These are phyloP conservation scores for Labroides dimidiatus DNA, from an alignment of 2,797 vertebrate species.

Conservation along the genomic window DNA sequence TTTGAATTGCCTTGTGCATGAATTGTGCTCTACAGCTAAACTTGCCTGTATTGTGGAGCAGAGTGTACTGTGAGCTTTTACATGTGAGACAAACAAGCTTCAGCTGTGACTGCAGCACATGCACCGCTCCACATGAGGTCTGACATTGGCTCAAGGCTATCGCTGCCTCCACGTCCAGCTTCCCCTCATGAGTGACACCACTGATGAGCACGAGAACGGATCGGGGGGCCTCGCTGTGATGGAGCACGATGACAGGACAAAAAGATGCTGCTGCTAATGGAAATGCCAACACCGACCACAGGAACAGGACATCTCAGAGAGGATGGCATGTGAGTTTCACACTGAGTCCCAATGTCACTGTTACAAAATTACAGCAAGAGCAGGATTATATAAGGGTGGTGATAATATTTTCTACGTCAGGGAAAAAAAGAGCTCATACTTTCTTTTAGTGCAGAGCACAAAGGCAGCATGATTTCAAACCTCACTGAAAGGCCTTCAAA, in stretches of 20 bases:
- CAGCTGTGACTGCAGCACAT: not conserved
- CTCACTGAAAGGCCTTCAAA: no score
- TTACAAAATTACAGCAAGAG: not conserved
- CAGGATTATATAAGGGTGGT: not conserved
- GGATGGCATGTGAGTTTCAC: conserved; percentile 16
- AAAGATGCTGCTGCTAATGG: conserved; percentile 53
- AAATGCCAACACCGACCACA: conserved; percentile 45
- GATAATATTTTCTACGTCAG: not conserved
- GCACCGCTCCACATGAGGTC: not conserved
- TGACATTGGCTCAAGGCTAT: conserved; percentile 15
- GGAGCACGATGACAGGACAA: conserved; percentile 46
- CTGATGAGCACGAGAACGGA: conserved; percentile 11
- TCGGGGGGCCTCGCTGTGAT: conserved; percentile 17
- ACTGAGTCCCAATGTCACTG: not conserved
- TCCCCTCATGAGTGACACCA: not conserved
- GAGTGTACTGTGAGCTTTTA: no score
- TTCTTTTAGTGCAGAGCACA: not conserved
- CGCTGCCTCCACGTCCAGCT: not conserved
- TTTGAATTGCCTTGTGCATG: no score
- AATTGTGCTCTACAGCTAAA: no score
- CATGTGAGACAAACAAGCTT: no score
- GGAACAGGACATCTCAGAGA: conserved; percentile 25
- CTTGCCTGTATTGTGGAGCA: no score
- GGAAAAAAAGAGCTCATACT: not conserved
- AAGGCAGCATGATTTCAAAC: not conserved